A percentile compares a stretch with the other conserved stretches of the same genome.
Evolutionary conservation across 2,888 invertebrate genomes (phyloP).

Genomic region (Pollenia griseotomentosa): DNA sequence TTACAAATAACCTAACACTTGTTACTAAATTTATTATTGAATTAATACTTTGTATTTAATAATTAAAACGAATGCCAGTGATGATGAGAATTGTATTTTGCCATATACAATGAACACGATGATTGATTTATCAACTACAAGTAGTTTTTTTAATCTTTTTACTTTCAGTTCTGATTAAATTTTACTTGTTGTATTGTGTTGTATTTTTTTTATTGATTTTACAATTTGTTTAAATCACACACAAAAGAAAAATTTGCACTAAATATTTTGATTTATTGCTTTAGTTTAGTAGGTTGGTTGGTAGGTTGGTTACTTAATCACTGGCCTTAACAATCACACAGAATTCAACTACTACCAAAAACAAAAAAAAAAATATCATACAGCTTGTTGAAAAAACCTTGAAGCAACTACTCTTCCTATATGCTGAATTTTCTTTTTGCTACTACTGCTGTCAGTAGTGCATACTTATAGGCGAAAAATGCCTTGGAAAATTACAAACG

Average conservation of each 20-base stretch:
- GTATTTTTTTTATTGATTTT: background rate
- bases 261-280: constrained; percentile 73
- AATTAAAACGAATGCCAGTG: constrained; percentile 7
- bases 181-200: constrained; percentile 2
- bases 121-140: constrained; percentile 64
- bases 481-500: constrained; percentile 44
- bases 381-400: constrained; percentile 69
- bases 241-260: constrained; percentile 56
- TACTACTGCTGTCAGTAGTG: constrained; percentile 67
- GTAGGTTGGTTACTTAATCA: constrained; percentile 69
- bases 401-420: constrained; percentile 60
- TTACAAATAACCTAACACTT: constrained; percentile 22
- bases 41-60: constrained; percentile 24
- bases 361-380: constrained; percentile 51
- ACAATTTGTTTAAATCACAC: constrained; percentile 26
- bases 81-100: constrained; percentile 6
- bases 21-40: constrained; percentile 18
- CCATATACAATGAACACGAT: constrained; percentile 13
- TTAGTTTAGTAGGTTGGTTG: constrained; percentile 60
- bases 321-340: constrained; percentile 61
- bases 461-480: constrained; percentile 70
- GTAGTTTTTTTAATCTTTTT: background rate
- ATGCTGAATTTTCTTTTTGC: constrained; percentile 62
- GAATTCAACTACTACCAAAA: constrained; percentile 49
- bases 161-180: constrained; percentile 13